Base-by-base conservation (phyloP, 2,113 vertebrate species). In the Suncus etruscus region DNA sequence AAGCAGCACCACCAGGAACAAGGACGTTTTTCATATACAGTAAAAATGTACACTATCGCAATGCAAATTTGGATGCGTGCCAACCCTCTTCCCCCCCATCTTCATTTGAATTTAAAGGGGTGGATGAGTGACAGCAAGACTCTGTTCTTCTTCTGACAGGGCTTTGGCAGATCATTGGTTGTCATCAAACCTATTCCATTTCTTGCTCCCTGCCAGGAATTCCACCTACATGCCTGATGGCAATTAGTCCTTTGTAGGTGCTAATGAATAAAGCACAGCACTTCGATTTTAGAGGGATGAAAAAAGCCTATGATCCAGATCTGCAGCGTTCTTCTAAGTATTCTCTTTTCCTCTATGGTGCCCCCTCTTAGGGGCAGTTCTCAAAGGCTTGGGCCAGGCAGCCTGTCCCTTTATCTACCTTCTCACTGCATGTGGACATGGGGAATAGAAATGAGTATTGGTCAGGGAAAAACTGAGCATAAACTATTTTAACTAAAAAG, bases 141-240 rank as follows among this genome's bases (percentile, higher is more conserved):
- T 97, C 95, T 97, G 96, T 97, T 0, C 96, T 98, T 91, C 97
- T 97, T 96, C 96, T 98, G 97, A 98, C 97, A 97, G 97, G 97
- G 96, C 96, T 98, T 98, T 98, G 98, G 97, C 97, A 98, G 97
- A 97, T 98, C 98, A 97, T 97, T 97, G 97, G 97, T 96, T 98
- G 97, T 97, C 98, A 98, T 98, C 97, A 97, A 98, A 97, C 97
- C 97, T 97, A 98, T 98, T 98, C 95, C 97, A 63, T 97, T 97
- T 97, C 97, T 97, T 96, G 96, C 94, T 98, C 95, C 54, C 97
- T 98, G 98, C 98, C 98, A 98, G 96, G 96, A 98, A 96, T 97
- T 96, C 98, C 98, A 98, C 98, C 98, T 98, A 98, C 98, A 97
- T 97, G 97, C 98, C 98, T 98, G 97, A 98, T 98, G 97, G 98